These are phyloP conservation scores for Microtus oregoni DNA, from an alignment of 2,113 vertebrate species.

Conservation along the genomic window DNA sequence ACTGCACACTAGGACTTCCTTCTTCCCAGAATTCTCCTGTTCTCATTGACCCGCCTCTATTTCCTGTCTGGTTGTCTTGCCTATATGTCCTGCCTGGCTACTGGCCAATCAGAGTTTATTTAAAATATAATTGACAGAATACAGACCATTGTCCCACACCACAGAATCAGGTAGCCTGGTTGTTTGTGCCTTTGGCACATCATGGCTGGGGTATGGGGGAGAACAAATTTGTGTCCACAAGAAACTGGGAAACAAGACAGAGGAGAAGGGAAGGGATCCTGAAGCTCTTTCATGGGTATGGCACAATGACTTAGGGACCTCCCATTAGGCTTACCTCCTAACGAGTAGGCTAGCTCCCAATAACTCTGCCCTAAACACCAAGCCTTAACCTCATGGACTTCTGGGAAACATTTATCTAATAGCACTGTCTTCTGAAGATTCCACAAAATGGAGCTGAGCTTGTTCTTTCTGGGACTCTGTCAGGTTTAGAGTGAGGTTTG, in stretches of 20 bases:
- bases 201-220: neutral
- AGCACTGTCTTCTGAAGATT: neutral
- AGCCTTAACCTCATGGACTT: neutral
- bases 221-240: neutral
- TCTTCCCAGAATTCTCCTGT: too few relatives aligned
- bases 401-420: neutral
- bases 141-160: too few relatives aligned
- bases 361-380: neutral
- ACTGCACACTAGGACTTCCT: too few relatives aligned
- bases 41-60: too few relatives aligned
- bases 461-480: neutral
- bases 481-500: neutral
- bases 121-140: too few relatives aligned
- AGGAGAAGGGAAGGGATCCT: neutral
- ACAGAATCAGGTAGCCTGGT: neutral
- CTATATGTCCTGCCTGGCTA: too few relatives aligned
- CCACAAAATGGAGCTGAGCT: neutral
- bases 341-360: neutral
- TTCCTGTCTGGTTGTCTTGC: too few relatives aligned
- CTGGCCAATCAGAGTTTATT: too few relatives aligned
- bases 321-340: neutral
- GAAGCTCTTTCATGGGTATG: neutral
- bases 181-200: neutral
- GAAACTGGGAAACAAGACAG: neutral
- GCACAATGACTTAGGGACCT: neutral